phyloP scores from a whole-genome alignment of 2,888 invertebrate genomes.

The Exephanes ischioxanthus region DNA sequence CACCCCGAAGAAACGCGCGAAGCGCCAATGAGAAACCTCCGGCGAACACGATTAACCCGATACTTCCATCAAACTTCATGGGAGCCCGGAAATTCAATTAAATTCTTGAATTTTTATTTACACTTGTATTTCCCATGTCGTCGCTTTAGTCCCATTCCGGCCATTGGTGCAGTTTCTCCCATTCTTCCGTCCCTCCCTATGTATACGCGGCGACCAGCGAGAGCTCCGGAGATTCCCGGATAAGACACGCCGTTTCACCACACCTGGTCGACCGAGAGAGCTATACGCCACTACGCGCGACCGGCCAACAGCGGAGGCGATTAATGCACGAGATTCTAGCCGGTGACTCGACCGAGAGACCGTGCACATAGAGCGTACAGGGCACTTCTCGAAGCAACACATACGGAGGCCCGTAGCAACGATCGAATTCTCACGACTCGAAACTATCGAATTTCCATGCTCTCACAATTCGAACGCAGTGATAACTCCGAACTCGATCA shows the following conservation, averaged over 20 bases:
- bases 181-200: constrained; percentile 54
- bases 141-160: constrained; percentile 33
- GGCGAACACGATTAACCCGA: not conserved
- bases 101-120: constrained; percentile 4
- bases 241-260: constrained; percentile 70
- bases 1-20: constrained; percentile 33
- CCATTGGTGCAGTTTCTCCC: constrained; percentile 41
- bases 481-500: constrained; percentile 44
- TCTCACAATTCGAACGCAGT: constrained; percentile 23
- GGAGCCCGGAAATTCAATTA: constrained; percentile 11
- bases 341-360: constrained; percentile 56
- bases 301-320: constrained; percentile 49
- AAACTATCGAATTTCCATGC: constrained; percentile 63
- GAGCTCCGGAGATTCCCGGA: constrained; percentile 67
- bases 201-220: constrained; percentile 49
- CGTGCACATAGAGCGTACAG: not conserved
- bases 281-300: constrained; percentile 41
- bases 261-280: constrained; percentile 68
- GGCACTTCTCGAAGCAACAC: not conserved
- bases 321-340: constrained; percentile 70
- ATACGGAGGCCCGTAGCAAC: constrained; percentile 31
- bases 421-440: constrained; percentile 67
- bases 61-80: constrained; percentile 24
- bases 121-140: not conserved
- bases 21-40: constrained; percentile 18